Conservation (phyloP, 2,113 vertebrate species). For the Gulo gulo region DNA sequence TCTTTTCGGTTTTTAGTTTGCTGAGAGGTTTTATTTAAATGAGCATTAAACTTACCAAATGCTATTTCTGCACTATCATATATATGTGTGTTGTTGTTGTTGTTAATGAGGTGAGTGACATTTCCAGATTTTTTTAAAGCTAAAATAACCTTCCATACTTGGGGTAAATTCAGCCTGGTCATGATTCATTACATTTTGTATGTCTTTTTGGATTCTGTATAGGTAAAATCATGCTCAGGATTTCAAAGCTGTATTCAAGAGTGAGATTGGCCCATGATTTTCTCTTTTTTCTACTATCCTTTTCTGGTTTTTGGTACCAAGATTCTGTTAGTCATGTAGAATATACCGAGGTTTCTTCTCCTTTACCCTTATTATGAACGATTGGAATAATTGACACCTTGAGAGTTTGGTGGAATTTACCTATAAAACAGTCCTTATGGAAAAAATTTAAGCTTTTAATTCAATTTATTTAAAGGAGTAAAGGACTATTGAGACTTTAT, state of each 20-base stretch:
- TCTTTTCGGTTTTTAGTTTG: slow-evolving; percentile 8
- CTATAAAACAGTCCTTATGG: not conserved
- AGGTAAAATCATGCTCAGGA: not conserved
- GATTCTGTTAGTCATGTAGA: not conserved
- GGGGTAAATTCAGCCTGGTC: not conserved
- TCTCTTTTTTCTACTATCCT: not conserved
- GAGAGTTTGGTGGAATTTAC: not conserved
- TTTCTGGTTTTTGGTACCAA: not conserved
- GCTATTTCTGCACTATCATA: not conserved
- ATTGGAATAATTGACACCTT: not conserved
- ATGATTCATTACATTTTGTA: not conserved
- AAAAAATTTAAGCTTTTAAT: slow-evolving; percentile 23
- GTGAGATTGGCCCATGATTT: not conserved
- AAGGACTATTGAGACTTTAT: not conserved
- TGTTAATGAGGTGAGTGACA: slow-evolving; percentile 23
- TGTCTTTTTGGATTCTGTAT: not conserved
- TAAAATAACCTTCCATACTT: slow-evolving; percentile 16
- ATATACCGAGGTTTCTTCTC: not conserved
- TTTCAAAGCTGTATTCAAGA: not conserved
- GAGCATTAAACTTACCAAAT: not conserved
- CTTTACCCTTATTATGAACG: not conserved
- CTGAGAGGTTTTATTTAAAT: slow-evolving; percentile 40
- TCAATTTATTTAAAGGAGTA: not conserved
- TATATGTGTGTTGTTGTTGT: too few relatives aligned
- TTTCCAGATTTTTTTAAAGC: slow-evolving; percentile 42